Evolutionary conservation across 2,797 vertebrate genomes (phyloP).

Genomic region (Dermochelys coriacea): DNA sequence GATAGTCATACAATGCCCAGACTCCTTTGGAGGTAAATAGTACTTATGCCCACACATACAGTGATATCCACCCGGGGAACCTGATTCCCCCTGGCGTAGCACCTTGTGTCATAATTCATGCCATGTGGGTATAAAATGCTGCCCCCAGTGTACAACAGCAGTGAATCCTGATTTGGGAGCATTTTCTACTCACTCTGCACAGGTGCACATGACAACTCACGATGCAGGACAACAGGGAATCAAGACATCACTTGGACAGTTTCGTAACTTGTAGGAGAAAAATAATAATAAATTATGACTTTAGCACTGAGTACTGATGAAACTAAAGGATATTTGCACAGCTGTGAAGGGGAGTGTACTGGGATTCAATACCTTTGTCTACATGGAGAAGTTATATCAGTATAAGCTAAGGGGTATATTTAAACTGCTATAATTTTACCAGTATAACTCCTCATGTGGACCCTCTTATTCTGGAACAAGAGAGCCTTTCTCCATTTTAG

Average conservation of each 20-base stretch:
- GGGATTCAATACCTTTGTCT: neutral
- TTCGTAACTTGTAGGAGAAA: neutral
- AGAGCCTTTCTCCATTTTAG: neutral
- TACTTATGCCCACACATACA: neutral
- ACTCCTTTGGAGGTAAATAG: neutral
- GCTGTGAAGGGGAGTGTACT: neutral
- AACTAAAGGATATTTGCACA: neutral
- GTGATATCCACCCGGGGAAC: neutral
- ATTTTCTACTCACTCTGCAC: neutral
- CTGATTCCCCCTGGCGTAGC: neutral
- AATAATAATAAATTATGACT: neutral
- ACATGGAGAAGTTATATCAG: neutral
- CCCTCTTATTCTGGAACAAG: neutral
- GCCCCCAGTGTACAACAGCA: neutral
- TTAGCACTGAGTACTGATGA: neutral
- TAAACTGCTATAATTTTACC: neutral
- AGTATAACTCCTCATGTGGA: neutral
- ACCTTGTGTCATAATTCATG: no score
- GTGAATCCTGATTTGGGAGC: neutral
- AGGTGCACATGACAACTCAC: neutral
- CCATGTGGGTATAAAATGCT: no score
- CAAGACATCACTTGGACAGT: neutral
- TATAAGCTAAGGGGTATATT: neutral
- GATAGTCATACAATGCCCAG: neutral
- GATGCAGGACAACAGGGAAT: neutral